Conservation (phyloP, 2,797 vertebrate species). For the Nannoperca obscura region DNA sequence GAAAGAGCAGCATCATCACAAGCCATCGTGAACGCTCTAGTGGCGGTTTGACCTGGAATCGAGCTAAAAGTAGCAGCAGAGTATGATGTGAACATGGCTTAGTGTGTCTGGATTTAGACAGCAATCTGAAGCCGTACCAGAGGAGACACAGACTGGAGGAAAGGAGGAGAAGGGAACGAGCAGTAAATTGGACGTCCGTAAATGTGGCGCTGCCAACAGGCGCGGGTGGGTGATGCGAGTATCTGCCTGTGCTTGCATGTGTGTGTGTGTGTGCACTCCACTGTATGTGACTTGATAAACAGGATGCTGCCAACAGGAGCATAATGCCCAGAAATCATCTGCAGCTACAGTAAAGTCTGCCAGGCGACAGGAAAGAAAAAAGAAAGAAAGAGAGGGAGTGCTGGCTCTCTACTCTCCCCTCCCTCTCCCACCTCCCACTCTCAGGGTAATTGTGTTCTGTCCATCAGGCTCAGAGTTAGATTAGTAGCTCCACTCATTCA, state of each 20-base stretch:
- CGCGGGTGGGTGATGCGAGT: conserved; percentile 56
- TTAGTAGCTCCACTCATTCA: conserved; percentile 72
- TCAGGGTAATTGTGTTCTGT: conserved; percentile 77
- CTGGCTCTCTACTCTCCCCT: conserved; percentile 22
- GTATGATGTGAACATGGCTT: conserved; percentile 69
- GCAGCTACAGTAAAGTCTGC: conserved; percentile 68
- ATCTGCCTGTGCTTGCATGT: conserved; percentile 41
- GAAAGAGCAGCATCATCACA: conserved; percentile 36
- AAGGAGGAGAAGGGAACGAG: conserved; percentile 53
- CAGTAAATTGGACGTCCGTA: conserved; percentile 68
- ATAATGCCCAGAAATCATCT: conserved; percentile 80
- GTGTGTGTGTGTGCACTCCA: conserved; percentile 3
- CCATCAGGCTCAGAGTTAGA: conserved; percentile 79
- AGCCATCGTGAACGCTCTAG: conserved; percentile 24
- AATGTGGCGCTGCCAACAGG: conserved; percentile 72
- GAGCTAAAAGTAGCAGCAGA: conserved; percentile 72
- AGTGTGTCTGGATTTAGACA: conserved; percentile 74
- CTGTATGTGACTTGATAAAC: conserved; percentile 51
- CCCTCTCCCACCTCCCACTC: conserved; percentile 58
- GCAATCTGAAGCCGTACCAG: conserved; percentile 64
- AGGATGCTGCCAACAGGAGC: conserved; percentile 76
- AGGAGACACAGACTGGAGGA: conserved; percentile 42
- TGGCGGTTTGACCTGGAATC: conserved; percentile 72
- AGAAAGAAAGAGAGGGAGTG: conserved; percentile 5
- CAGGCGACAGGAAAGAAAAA: conserved; percentile 50